phyloP scores from a whole-genome alignment of 2,113 vertebrate genomes.

The Rhea americana region DNA sequence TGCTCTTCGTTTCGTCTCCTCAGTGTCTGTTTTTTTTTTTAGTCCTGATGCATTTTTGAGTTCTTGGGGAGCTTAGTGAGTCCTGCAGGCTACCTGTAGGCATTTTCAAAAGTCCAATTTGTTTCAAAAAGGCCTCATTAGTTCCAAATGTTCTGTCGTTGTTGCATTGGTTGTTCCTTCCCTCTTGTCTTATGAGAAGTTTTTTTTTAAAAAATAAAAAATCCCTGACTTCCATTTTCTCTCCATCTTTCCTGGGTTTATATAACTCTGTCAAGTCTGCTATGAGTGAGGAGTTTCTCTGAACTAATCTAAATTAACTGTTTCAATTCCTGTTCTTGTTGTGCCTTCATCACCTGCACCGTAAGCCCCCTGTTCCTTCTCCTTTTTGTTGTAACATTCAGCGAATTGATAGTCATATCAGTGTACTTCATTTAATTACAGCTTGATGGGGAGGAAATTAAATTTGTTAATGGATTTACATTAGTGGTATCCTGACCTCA shows the following conservation, averaged over 20 bases:
- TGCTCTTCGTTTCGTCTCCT: background rate
- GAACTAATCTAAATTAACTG: background rate
- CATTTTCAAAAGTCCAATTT: background rate
- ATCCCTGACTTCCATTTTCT: background rate
- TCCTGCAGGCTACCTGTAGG: background rate
- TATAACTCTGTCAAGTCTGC: background rate
- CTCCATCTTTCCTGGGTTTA: background rate
- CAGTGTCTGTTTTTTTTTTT: background rate
- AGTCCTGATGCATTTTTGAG: background rate
- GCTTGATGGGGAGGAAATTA: conserved; percentile 20
- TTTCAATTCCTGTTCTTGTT: background rate
- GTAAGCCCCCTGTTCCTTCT: background rate
- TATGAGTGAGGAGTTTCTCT: background rate
- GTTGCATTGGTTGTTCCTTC: background rate
- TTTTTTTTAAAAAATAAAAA: background rate
- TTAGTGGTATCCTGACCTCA: conserved; percentile 1
- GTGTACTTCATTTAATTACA: conserved; percentile 36
- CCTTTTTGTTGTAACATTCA: conserved; percentile 5
- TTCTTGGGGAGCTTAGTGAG: background rate
- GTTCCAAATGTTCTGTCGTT: background rate
- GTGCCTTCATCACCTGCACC: background rate
- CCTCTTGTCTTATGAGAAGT: background rate
- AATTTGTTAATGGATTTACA: conserved; percentile 9
- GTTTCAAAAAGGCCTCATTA: background rate
- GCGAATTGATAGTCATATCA: background rate